Evolutionary conservation across 2,113 vertebrate species (phyloP).

Genomic region (Nettapus auritus): DNA sequence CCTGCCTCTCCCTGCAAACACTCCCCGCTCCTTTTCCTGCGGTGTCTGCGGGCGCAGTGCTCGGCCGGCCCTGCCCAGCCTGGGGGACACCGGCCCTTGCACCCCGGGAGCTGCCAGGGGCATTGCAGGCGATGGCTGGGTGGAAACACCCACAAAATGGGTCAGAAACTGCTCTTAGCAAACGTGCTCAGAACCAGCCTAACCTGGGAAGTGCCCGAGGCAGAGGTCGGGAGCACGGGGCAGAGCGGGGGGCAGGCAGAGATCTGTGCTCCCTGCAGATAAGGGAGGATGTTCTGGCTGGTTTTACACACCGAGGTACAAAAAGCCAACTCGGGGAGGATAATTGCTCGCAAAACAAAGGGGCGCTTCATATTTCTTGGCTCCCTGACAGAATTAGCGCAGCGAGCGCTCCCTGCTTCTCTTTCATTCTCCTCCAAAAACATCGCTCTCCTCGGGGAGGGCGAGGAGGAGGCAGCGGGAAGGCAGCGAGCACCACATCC

Average conservation of each 20-base stretch:
- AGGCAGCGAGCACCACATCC: neutral
- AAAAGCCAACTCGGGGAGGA: neutral
- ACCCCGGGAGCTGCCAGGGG: neutral
- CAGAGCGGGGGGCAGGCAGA: neutral
- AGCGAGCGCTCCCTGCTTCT: neutral
- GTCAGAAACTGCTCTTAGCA: neutral
- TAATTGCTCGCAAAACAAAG: constrained; percentile 52
- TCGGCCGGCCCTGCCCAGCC: too few relatives aligned
- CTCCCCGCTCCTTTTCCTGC: too few relatives aligned
- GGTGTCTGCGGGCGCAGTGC: too few relatives aligned
- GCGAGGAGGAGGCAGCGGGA: neutral
- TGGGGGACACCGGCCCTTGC: too few relatives aligned
- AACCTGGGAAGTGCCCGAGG: too few relatives aligned
- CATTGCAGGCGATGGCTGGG: neutral
- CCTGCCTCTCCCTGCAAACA: too few relatives aligned
- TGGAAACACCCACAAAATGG: rapidly evolving
- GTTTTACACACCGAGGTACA: neutral
- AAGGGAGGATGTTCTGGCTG: neutral
- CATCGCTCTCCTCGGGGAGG: constrained; percentile 17
- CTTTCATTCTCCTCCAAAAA: constrained; percentile 71
- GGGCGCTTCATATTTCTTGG: constrained; percentile 58
- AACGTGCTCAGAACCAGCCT: neutral
- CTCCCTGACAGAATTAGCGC: constrained; percentile 56
- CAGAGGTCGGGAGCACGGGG: neutral
- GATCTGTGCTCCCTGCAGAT: rapidly evolving